Conservation (phyloP, 2,113 vertebrate genomes). For the Colinus virginianus region DNA sequence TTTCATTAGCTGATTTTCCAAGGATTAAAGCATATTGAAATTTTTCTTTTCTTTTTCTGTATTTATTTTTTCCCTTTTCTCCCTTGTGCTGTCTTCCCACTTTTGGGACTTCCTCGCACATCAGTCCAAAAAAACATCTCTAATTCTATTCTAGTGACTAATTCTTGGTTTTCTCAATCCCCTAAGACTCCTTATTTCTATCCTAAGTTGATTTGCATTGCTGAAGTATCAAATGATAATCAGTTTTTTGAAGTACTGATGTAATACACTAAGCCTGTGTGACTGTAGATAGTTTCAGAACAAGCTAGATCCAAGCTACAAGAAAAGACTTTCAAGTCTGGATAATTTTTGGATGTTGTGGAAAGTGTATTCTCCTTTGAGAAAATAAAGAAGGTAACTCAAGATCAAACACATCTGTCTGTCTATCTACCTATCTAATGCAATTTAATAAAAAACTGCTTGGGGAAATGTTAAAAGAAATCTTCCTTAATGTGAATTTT, state of each 20-base stretch:
- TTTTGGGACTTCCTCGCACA: not conserved
- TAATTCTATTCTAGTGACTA: slow-evolving; percentile 41
- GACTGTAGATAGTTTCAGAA: slow-evolving; percentile 9
- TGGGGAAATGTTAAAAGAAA: not conserved
- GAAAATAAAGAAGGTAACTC: not conserved
- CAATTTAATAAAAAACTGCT: not conserved
- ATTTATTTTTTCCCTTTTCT: not conserved
- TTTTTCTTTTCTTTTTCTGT: not conserved
- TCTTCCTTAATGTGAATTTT: not conserved
- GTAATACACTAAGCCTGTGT: slow-evolving; percentile 17
- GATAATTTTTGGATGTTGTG: not conserved
- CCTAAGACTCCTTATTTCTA: slow-evolving; percentile 47
- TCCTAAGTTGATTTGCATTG: slow-evolving; percentile 51
- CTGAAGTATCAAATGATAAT: slow-evolving; percentile 43
- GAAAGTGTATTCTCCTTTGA: not conserved
- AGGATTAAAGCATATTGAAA: not conserved
- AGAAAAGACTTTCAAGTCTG: not conserved
- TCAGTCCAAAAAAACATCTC: not conserved
- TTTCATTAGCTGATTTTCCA: slow-evolving; percentile 41
- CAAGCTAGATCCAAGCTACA: not conserved
- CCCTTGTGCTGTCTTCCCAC: not conserved
- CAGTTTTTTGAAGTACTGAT: slow-evolving; percentile 48
- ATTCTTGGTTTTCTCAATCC: slow-evolving; percentile 29
- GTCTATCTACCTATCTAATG: not conserved
- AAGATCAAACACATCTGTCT: not conserved